phyloP scores from a whole-genome alignment of 2,888 invertebrate species.

The Merodon equestris region DNA sequence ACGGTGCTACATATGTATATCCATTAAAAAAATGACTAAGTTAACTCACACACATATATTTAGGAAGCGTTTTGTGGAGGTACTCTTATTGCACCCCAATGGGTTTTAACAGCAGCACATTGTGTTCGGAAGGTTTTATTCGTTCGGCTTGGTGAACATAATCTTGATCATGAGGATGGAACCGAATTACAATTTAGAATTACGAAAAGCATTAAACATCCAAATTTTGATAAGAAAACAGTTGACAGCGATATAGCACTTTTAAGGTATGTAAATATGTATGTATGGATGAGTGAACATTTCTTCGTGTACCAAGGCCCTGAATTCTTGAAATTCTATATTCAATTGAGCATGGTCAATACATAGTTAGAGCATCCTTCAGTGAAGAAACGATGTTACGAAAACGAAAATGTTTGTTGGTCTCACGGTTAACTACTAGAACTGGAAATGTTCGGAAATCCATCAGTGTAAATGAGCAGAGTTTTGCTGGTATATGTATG shows the following conservation, averaged over 20 bases:
- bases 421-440: too few relatives aligned
- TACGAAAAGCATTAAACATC: constrained; percentile 88
- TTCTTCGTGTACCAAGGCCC: too few relatives aligned
- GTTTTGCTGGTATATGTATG: too few relatives aligned
- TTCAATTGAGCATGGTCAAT: too few relatives aligned
- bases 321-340: too few relatives aligned
- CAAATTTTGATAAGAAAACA: constrained; percentile 91
- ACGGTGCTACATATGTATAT: background rate
- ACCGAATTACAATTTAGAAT: constrained; percentile 89
- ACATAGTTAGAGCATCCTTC: too few relatives aligned
- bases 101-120: constrained; percentile 94
- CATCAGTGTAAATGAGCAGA: too few relatives aligned
- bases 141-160: constrained; percentile 92
- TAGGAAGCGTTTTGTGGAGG: constrained; percentile 95
- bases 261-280: constrained; percentile 81
- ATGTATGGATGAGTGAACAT: too few relatives aligned
- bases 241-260: constrained; percentile 96
- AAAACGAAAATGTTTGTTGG: too few relatives aligned
- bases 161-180: constrained; percentile 86
- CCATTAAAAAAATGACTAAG: background rate
- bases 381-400: too few relatives aligned
- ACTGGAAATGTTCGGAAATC: too few relatives aligned
- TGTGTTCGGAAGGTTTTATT: constrained; percentile 88
- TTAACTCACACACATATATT: constrained; percentile 67
- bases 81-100: constrained; percentile 88